A percentile compares a stretch with the other conserved stretches of the same genome.
Evolutionary conservation across 2,113 vertebrate genomes (phyloP).

Genomic region (Pangasianodon hypophthalmus): DNA sequence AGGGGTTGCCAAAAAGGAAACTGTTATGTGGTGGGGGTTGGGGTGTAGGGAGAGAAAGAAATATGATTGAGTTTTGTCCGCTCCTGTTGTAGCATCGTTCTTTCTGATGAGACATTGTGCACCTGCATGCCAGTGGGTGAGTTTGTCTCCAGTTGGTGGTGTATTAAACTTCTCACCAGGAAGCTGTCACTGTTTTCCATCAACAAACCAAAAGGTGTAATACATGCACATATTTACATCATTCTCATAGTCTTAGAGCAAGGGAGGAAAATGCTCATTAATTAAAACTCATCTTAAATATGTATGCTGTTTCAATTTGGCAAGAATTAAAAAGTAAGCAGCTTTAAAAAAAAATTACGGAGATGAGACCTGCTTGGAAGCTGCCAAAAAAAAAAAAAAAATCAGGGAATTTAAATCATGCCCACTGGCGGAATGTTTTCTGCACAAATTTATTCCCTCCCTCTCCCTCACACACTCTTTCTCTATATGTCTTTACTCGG

Average conservation of each 20-base stretch:
- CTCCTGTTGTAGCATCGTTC: constrained; percentile 25
- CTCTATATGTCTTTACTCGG: background rate
- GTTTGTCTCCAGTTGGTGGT: constrained; percentile 61
- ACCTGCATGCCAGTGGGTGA: constrained; percentile 71
- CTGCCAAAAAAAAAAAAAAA: constrained; percentile 69
- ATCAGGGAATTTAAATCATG: constrained; percentile 70
- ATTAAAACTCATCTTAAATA: constrained; percentile 73
- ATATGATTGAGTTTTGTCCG: constrained; percentile 56
- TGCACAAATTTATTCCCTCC: constrained; percentile 63
- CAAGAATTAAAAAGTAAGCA: constrained; percentile 66
- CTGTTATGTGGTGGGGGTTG: constrained; percentile 38
- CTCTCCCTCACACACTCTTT: constrained; percentile 10
- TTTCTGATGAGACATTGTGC: constrained; percentile 64
- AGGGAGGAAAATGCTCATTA: constrained; percentile 62
- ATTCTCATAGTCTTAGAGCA: constrained; percentile 60
- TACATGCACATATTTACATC: constrained; percentile 75
- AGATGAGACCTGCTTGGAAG: constrained; percentile 67
- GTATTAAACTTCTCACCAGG: constrained; percentile 72
- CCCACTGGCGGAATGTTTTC: constrained; percentile 73
- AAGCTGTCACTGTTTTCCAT: constrained; percentile 70
- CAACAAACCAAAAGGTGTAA: constrained; percentile 72
- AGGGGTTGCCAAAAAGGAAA: constrained; percentile 63
- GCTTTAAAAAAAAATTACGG: constrained; percentile 64
- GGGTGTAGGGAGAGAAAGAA: constrained; percentile 20
- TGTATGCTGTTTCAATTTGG: constrained; percentile 73